Evolutionary conservation across 2,888 invertebrate species (phyloP).

Genomic region (Cerceris rybyensis): DNA sequence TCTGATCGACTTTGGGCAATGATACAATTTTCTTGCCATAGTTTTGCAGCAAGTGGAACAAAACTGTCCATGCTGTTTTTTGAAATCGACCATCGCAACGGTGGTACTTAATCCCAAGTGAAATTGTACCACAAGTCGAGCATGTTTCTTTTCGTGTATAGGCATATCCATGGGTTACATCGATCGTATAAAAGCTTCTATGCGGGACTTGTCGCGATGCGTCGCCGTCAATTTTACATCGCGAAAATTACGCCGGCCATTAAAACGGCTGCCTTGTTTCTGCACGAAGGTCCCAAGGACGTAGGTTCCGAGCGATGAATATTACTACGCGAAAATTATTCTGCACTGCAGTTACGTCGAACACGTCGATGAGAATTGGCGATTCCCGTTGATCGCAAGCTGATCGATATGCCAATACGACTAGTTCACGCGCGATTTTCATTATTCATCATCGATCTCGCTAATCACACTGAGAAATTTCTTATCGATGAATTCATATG

Average conservation of each 20-base stretch:
- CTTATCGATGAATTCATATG: background rate
- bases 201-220: constrained; percentile 37
- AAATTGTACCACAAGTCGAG: constrained; percentile 17
- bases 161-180: constrained; percentile 49
- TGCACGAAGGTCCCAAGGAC: constrained; percentile 54
- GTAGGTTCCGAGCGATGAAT: constrained; percentile 22
- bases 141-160: constrained; percentile 34
- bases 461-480: background rate
- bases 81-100: constrained; percentile 30
- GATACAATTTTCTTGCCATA: no score
- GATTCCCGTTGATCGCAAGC: background rate
- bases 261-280: constrained; percentile 50
- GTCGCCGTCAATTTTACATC: constrained; percentile 48
- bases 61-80: constrained; percentile 5
- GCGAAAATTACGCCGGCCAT: constrained; percentile 56
- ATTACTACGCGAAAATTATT: constrained; percentile 35
- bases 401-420: background rate
- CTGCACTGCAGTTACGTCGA: background rate
- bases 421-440: background rate
- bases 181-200: constrained; percentile 63
- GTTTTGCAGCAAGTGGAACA: background rate
- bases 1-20: no score
- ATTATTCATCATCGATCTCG: background rate
- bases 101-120: constrained; percentile 39
- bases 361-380: constrained; percentile 4